Conservation (phyloP, 2,113 vertebrate species). For the Mionectes macconnelli region DNA sequence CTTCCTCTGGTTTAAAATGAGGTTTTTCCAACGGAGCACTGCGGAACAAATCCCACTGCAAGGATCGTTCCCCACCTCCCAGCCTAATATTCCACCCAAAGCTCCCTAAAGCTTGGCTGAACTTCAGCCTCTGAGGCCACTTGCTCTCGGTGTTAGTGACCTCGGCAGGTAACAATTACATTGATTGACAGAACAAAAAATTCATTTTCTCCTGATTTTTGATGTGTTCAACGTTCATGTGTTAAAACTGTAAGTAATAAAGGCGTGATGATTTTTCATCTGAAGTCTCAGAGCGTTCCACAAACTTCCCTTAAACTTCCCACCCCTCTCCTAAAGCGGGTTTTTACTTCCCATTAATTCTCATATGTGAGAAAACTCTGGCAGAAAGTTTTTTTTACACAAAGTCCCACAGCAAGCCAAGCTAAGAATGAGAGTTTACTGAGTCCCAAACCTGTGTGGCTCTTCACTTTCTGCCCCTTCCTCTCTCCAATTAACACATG, state of each 20-base stretch:
- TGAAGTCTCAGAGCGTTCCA: background rate
- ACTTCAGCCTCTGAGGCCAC: no score
- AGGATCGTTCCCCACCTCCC: background rate
- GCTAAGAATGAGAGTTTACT: background rate
- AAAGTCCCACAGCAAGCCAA: background rate
- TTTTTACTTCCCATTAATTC: background rate
- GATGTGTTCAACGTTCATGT: background rate
- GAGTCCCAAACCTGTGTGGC: background rate
- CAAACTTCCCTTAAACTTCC: background rate
- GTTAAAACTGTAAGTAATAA: background rate
- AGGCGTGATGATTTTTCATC: background rate
- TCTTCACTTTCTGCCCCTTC: background rate
- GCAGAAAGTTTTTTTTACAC: background rate
- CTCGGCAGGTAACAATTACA: background rate
- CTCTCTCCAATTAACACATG: background rate
- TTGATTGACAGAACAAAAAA: accelerated
- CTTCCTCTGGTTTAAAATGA: background rate
- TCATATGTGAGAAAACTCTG: background rate
- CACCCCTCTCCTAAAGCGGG: background rate
- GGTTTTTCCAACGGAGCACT: background rate
- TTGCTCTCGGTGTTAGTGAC: background rate
- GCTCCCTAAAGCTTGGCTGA: no score
- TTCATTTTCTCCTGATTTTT: background rate
- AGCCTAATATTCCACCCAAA: background rate
- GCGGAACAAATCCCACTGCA: background rate